Evolutionary conservation across 2,888 invertebrate genomes (phyloP), one percentile per base, ranked within the genome.

Genomic region (Cotesia congregata): DNA sequence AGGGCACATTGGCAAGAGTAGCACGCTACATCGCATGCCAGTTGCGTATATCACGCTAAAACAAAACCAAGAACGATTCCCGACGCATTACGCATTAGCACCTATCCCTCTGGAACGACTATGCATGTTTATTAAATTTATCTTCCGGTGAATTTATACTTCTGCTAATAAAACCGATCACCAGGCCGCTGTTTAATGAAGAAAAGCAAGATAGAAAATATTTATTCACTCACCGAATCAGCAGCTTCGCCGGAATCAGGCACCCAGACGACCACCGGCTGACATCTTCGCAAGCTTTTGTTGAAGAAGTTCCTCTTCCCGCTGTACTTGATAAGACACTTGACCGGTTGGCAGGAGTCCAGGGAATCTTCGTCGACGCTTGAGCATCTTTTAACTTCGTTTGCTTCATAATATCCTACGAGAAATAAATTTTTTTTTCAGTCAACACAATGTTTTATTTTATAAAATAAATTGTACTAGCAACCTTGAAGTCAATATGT

Each of bases 311-410:
- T 92, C 60, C 90, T 88, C 72, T 85, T 86, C 0, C 92, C 92
- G 71, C 91, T 90, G 84, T 92, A 92, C 78, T 92, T 92, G 79
- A 91, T 90, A 76, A 91, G 90, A 80, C 92, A 92, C 81, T 92
- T 90, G 0, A 91, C 89, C 0, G 91, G 91, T n/a, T 86, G 87
- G 81, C 92, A 92, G 61, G 90, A 89, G 30, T 88, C 85, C 7
- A 90, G 84, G 15, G 90, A 90, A 77, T 92, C 90, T 82, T 90
- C 85, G 85, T 92, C 92, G 80, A 85, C 78, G 3, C 88, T 87
- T 41, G 69, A n/a, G 75, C 82, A 83, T 79, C 73, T 80, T 78
- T 78, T 77, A 50, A 79, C 80, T 15, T 67, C 67, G 17, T 74
- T 9, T 6, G 77, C 75, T 17, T 78, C 77, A 78, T 82, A 81